Base-by-base conservation (phyloP, 2,888 invertebrate species). In the Diplolepis rosae region DNA sequence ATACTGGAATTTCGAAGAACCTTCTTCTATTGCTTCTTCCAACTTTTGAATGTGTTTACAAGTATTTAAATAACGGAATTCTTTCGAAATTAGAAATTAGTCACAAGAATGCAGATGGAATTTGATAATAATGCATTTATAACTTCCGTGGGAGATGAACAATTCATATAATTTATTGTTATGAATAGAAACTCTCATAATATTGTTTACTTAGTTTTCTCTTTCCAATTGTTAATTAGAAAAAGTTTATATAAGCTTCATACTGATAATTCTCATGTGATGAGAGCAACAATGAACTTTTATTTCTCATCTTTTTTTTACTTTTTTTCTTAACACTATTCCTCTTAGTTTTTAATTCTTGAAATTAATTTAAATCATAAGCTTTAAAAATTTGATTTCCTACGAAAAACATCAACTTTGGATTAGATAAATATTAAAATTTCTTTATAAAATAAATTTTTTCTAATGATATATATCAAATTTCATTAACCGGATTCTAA, bases 61-160 rank as follows among this genome's bases (percentile, higher is more conserved):
- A n/a, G n/a, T n/a, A n/a, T n/a, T n/a, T n/a, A n/a, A n/a, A n/a
- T n/a, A n/a, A n/a, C n/a, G n/a, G n/a, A n/a, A n/a, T n/a, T n/a
- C n/a, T n/a, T n/a, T n/a, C n/a, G n/a, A n/a, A n/a, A n/a, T 27
- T 24, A 18, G 27, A 18, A 15, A 45, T 4, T 42, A 11, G 18
- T 4, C 15, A n/a, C 15, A 45, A 15, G 18, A 45, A 24, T 42
- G 39, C 1, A 15, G 0, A n/a, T 24, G 27, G 30, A 32, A 54
- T 48, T 48, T 48, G 22, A 32, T 32, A 4, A 42, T n/a, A n/a
- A 3, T 32, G 22, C 3, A 24, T 15, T 24, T 42, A 42, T 24
- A 61, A 39, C 39, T 42, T 61, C n/a, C 39, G 24, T 61, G 61
- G 39, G 39, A 61, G 13, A 61, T n/a, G 39, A 39, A 61, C 22